phyloP scores from a whole-genome alignment of 2,888 invertebrate species.

The Deilephila porcellus region DNA sequence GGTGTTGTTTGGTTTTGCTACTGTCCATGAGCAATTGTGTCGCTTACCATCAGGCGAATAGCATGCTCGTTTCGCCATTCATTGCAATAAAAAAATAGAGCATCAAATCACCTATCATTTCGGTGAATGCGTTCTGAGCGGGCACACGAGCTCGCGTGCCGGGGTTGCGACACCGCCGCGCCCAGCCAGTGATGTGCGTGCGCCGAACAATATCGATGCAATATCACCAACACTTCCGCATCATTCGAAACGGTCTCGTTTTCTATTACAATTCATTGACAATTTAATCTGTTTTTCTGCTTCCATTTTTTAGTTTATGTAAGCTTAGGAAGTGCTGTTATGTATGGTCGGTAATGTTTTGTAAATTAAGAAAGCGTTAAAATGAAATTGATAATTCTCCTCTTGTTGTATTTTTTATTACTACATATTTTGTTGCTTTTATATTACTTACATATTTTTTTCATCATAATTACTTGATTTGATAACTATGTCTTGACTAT shows the following conservation, averaged over 20 bases:
- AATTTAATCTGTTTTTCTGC: slow-evolving; percentile 39
- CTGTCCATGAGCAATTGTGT: no score
- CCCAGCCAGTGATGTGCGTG: slow-evolving; percentile 73
- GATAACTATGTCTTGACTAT: no score
- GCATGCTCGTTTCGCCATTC: no score
- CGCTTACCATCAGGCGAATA: no score
- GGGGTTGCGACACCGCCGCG: slow-evolving; percentile 71
- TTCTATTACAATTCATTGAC: slow-evolving; percentile 46
- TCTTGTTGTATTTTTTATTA: background rate
- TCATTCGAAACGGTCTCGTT: slow-evolving; percentile 52
- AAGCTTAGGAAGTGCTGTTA: slow-evolving; percentile 16
- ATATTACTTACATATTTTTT: background rate
- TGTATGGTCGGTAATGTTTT: background rate
- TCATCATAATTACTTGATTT: no score
- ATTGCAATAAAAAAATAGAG: background rate
- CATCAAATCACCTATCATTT: slow-evolving; percentile 40
- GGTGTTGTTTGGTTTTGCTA: no score
- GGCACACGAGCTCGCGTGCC: slow-evolving; percentile 71
- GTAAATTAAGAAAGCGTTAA: background rate
- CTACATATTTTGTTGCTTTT: background rate
- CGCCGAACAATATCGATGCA: slow-evolving; percentile 64
- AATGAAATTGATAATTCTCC: background rate
- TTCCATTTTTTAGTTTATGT: slow-evolving; percentile 25
- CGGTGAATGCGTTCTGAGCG: slow-evolving; percentile 32
- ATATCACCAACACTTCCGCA: slow-evolving; percentile 59